Evolutionary conservation across 2,797 vertebrate species (phyloP).

Genomic region (Miichthys miiuy): DNA sequence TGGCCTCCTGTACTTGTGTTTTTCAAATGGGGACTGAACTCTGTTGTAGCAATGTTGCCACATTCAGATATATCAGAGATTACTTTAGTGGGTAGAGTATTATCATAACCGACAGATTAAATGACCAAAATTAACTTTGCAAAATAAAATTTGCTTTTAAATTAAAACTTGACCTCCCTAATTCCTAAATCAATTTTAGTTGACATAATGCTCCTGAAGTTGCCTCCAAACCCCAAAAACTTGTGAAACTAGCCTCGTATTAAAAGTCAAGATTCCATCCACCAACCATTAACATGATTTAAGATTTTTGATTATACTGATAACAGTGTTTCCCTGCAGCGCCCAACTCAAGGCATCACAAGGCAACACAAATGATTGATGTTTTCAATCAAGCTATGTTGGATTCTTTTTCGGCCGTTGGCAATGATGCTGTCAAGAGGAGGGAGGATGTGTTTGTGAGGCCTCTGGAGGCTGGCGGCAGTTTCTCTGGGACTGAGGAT

Average conservation of each 20-base stretch:
- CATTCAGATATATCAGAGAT: not conserved
- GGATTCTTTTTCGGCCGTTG: constrained; percentile 13
- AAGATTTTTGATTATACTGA: constrained; percentile 21
- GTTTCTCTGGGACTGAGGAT: constrained; percentile 22
- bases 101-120: not conserved
- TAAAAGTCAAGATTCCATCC: not conserved
- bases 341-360: constrained; percentile 32
- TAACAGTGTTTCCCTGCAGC: constrained; percentile 21
- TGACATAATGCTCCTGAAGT: not conserved
- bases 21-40: not conserved
- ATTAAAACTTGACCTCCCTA: not conserved
- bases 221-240: not conserved
- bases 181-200: not conserved
- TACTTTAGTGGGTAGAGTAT: not conserved
- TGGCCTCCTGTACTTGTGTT: not conserved
- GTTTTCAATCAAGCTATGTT: constrained; percentile 49
- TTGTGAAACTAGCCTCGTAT: not conserved
- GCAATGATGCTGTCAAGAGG: constrained; percentile 49
- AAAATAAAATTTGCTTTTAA: not conserved
- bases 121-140: not conserved
- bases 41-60: not conserved
- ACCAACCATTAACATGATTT: constrained; percentile 23
- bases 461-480: constrained; percentile 28
- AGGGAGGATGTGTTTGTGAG: constrained; percentile 41
- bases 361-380: constrained; percentile 46